phyloP scores from a whole-genome alignment of 2,888 invertebrate species.

The Tridacna gigas region DNA sequence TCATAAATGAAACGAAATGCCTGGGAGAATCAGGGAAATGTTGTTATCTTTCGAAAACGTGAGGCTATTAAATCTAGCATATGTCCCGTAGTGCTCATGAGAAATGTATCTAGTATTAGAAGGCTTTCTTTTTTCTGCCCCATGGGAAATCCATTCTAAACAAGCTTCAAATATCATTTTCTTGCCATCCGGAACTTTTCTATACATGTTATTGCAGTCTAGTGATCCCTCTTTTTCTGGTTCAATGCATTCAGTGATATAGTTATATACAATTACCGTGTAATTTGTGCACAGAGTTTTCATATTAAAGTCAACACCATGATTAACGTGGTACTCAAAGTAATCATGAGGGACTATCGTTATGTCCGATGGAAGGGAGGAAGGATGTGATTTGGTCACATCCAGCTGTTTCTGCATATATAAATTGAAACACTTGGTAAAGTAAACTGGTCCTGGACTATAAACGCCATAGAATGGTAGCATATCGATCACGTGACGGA shows the following conservation, averaged over 20 bases:
- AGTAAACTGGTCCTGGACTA: background rate
- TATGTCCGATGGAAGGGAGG: background rate
- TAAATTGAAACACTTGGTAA: background rate
- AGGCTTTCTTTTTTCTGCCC: background rate
- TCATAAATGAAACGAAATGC: background rate
- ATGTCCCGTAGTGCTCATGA: slow-evolving; percentile 13
- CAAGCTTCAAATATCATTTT: slow-evolving; percentile 6
- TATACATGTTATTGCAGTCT: background rate
- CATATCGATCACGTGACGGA: slow-evolving; percentile 65
- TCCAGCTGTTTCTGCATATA: background rate
- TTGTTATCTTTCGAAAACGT: background rate
- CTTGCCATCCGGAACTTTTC: background rate
- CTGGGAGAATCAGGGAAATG: background rate
- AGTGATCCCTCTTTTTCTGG: background rate
- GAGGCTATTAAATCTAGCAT: background rate
- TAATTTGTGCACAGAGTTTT: background rate
- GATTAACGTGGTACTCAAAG: slow-evolving; percentile 6
- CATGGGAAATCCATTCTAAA: background rate
- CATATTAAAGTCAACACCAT: background rate
- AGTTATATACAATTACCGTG: background rate
- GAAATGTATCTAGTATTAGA: background rate
- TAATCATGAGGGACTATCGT: slow-evolving; percentile 10
- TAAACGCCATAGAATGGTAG: background rate
- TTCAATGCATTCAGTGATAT: background rate
- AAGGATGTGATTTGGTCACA: no score